phyloP scores from a whole-genome alignment of 2,113 vertebrate genomes.

The Cromileptes altivelis region DNA sequence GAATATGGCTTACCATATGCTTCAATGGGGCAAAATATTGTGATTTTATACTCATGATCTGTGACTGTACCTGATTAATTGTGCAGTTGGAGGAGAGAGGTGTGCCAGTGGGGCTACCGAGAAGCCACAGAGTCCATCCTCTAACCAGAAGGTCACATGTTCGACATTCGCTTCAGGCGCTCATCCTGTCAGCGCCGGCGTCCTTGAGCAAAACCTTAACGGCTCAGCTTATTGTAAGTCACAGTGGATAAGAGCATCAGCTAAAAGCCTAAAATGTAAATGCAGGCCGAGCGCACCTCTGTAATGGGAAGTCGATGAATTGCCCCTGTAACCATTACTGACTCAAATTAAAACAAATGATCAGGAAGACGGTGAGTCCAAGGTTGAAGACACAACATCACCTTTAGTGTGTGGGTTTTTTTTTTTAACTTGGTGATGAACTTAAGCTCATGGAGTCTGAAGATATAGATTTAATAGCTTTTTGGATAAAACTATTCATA shows the following conservation, averaged over 20 bases:
- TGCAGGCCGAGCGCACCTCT: slow-evolving; percentile 29
- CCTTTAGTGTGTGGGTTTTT: background rate
- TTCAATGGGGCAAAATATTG: background rate
- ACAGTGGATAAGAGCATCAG: slow-evolving; percentile 29
- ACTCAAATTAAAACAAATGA: slow-evolving; percentile 60
- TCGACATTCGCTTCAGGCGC: slow-evolving; percentile 11
- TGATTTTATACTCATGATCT: background rate
- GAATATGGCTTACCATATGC: background rate
- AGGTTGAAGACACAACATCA: background rate
- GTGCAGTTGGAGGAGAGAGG: background rate
- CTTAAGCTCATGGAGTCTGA: background rate
- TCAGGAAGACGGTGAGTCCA: background rate
- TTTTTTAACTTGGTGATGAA: background rate
- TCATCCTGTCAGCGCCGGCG: slow-evolving; percentile 5
- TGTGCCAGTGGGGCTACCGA: background rate
- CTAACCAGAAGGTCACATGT: slow-evolving; percentile 23
- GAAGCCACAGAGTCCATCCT: background rate
- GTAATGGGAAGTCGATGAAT: slow-evolving; percentile 50
- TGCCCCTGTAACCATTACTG: slow-evolving; percentile 38
- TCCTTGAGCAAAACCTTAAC: slow-evolving; percentile 18
- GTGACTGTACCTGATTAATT: background rate
- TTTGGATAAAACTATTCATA: background rate
- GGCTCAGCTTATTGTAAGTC: slow-evolving; percentile 35
- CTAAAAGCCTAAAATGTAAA: slow-evolving; percentile 67
- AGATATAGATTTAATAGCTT: background rate